Conservation (phyloP, 2,888 invertebrate genomes). For the Yponomeuta evonymella region DNA sequence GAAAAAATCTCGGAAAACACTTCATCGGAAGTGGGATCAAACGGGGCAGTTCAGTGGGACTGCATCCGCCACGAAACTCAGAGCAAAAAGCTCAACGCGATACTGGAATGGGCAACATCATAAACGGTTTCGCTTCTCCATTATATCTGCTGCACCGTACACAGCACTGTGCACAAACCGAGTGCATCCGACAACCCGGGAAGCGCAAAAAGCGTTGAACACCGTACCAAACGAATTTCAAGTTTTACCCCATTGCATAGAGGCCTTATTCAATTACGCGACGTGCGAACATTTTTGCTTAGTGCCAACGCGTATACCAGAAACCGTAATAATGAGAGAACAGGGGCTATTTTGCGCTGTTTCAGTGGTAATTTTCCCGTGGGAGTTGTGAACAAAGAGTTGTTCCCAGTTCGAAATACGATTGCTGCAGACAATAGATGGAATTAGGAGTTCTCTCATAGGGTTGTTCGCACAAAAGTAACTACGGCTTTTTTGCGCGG, state of each 20-base stretch:
- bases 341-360: not conserved
- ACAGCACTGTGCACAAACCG: not conserved
- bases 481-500: not conserved
- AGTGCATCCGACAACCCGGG: slow-evolving; percentile 7
- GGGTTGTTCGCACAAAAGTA: slow-evolving; percentile 4
- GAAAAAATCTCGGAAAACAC: no score
- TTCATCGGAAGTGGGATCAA: not conserved
- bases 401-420: slow-evolving; percentile 37
- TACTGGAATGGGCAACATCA: not conserved
- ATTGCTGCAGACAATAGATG: slow-evolving; percentile 40
- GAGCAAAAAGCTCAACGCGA: not conserved
- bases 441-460: slow-evolving; percentile 33
- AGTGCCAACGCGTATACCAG: not conserved
- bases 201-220: not conserved
- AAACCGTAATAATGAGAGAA: not conserved
- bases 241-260: not conserved
- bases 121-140: slow-evolving; percentile 9
- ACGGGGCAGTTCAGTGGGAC: not conserved
- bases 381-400: slow-evolving; percentile 20
- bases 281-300: not conserved
- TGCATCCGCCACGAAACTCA: not conserved
- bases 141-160: not conserved
- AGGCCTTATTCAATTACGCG: slow-evolving; percentile 4
- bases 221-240: not conserved
- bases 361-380: not conserved